Conservation (phyloP, 2,888 invertebrate species). For the Eueremaeus valkanovi region DNA sequence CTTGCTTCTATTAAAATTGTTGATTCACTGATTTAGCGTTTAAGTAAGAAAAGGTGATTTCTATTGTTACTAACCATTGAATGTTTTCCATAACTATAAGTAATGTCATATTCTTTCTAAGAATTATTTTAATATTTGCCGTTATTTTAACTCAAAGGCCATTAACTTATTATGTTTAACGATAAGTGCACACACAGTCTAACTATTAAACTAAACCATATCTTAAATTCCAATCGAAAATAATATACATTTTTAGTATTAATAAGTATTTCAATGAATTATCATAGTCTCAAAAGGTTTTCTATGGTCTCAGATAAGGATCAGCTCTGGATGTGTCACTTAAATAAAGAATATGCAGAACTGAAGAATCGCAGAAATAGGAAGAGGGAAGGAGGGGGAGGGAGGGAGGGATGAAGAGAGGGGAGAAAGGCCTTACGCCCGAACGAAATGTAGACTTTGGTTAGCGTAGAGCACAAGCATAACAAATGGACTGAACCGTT, state of each 20-base stretch:
- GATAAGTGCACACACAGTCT: background rate
- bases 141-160: too few species aligned
- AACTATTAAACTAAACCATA: background rate
- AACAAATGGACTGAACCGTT: background rate
- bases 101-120: too few species aligned
- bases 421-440: background rate
- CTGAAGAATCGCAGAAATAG: background rate
- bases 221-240: background rate
- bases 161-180: too few species aligned
- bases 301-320: background rate
- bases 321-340: background rate
- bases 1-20: background rate
- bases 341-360: background rate
- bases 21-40: too few species aligned
- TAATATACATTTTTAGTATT: background rate
- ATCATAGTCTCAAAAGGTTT: background rate
- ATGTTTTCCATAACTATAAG: too few species aligned
- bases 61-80: too few species aligned
- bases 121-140: too few species aligned
- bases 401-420: background rate
- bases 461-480: conserved; percentile 7
- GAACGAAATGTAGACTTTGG: background rate
- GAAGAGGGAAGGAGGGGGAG: background rate
- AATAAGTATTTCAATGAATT: background rate
- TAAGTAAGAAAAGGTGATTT: too few species aligned